phyloP scores from a whole-genome alignment of 2,888 invertebrate species.

The Torymus auratus region DNA sequence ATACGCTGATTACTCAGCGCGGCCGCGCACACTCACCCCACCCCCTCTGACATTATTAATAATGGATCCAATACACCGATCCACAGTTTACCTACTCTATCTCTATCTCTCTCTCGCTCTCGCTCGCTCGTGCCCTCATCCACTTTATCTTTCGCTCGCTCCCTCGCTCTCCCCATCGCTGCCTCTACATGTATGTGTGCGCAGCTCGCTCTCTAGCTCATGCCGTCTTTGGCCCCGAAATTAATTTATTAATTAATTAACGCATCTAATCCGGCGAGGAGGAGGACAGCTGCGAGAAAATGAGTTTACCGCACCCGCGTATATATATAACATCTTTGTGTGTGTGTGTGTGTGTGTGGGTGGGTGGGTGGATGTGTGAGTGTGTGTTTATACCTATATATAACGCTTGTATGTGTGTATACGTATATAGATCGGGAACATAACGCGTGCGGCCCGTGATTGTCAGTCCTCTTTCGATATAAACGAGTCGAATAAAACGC shows the following conservation, averaged over 20 bases:
- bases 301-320: slow-evolving; percentile 37
- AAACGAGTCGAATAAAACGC: slow-evolving; percentile 30
- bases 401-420: too few species aligned
- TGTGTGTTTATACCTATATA: too few species aligned
- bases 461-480: slow-evolving; percentile 35
- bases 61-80: slow-evolving; percentile 65
- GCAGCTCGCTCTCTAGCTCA: not conserved
- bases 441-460: slow-evolving; percentile 17
- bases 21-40: not conserved
- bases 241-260: slow-evolving; percentile 68
- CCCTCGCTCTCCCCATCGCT: not conserved
- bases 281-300: slow-evolving; percentile 53
- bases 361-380: too few species aligned
- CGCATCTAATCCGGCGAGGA: slow-evolving; percentile 56
- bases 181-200: not conserved
- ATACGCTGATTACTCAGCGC: slow-evolving; percentile 63
- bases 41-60: slow-evolving; percentile 64
- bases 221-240: slow-evolving; percentile 55
- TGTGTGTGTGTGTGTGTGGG: too few species aligned
- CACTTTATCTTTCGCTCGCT: not conserved
- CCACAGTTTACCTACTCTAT: slow-evolving; percentile 51
- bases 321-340: not conserved
- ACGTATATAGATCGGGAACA: too few species aligned
- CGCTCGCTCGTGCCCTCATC: not conserved
- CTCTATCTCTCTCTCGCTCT: not conserved